phyloP scores from a whole-genome alignment of 2,888 invertebrate species.

The Pachliopta kotzebuea region DNA sequence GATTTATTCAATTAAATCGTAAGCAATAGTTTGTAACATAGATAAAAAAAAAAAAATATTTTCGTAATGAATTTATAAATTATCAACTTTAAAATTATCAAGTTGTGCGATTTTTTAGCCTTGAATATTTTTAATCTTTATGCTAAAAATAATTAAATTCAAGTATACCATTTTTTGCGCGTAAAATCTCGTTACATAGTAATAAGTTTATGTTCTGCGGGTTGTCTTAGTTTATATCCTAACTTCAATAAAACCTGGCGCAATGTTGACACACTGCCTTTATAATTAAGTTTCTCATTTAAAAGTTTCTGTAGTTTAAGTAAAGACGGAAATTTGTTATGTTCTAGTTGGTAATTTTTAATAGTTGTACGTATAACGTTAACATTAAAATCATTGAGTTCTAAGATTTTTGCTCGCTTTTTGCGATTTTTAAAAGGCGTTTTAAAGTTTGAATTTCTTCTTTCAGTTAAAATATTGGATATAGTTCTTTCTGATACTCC shows the following conservation, averaged over 20 bases:
- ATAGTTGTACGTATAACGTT: constrained; percentile 4
- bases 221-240: background rate
- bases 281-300: constrained; percentile 5
- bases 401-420: constrained; percentile 1
- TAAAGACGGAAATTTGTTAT: background rate
- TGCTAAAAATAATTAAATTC: background rate
- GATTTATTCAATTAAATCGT: too few relatives aligned
- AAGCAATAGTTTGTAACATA: too few relatives aligned
- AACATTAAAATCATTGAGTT: constrained; percentile 4
- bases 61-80: too few relatives aligned
- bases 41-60: too few relatives aligned
- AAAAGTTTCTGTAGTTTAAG: constrained; percentile 3
- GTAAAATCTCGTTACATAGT: background rate
- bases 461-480: constrained; percentile 3
- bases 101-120: background rate
- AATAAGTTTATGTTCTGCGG: background rate
- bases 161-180: background rate
- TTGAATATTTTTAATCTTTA: background rate
- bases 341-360: constrained; percentile 4
- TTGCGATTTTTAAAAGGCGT: background rate
- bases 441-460: constrained; percentile 4
- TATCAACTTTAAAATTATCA: too few relatives aligned
- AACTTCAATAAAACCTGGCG: constrained; percentile 3
- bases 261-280: constrained; percentile 1
- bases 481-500: constrained; percentile 3